Percentiles rank a stretch among this genome's conserved stretches.
Conservation (phyloP, 2,888 invertebrate species). For the Pollenia angustigena region DNA sequence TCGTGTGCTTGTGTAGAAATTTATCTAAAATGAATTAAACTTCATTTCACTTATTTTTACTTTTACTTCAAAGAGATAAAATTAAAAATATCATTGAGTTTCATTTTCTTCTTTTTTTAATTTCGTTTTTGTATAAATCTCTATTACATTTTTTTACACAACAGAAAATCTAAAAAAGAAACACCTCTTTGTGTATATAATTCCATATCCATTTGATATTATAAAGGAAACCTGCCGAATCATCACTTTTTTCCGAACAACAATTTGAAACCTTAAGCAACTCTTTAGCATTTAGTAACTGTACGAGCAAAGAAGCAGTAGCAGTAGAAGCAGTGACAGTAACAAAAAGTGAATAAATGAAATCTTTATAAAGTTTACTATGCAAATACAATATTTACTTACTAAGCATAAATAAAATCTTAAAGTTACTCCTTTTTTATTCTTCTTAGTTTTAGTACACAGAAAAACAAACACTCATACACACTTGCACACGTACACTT, state of each 20-base stretch:
- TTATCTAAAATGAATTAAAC: slow-evolving; percentile 47
- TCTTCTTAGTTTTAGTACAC: slow-evolving; percentile 7
- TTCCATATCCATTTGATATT: slow-evolving; percentile 21
- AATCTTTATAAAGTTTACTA: slow-evolving; percentile 55
- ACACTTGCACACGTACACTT: too few species aligned
- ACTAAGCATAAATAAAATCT: slow-evolving; percentile 62
- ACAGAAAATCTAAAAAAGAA: slow-evolving; percentile 22
- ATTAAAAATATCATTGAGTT: slow-evolving; percentile 44
- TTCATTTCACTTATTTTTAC: slow-evolving; percentile 40
- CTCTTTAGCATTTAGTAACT: slow-evolving; percentile 33
- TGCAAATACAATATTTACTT: slow-evolving; percentile 46
- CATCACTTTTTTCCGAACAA: slow-evolving; percentile 53
- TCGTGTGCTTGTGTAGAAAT: slow-evolving; percentile 23
- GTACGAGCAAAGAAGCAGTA: neutral
- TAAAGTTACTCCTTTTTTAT: slow-evolving; percentile 57
- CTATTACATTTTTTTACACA: neutral
- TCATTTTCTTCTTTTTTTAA: slow-evolving; percentile 3
- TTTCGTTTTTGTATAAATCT: slow-evolving; percentile 26
- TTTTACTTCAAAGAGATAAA: slow-evolving; percentile 23
- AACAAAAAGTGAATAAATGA: slow-evolving; percentile 30
- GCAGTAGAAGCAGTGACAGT: neutral
- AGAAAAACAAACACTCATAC: slow-evolving; percentile 2
- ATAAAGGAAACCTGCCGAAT: slow-evolving; percentile 50
- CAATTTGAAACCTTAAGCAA: slow-evolving; percentile 40
- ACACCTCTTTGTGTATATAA: slow-evolving; percentile 48